Evolutionary conservation across 2,888 invertebrate species (phyloP).

Genomic region (Geotrupes spiniger): DNA sequence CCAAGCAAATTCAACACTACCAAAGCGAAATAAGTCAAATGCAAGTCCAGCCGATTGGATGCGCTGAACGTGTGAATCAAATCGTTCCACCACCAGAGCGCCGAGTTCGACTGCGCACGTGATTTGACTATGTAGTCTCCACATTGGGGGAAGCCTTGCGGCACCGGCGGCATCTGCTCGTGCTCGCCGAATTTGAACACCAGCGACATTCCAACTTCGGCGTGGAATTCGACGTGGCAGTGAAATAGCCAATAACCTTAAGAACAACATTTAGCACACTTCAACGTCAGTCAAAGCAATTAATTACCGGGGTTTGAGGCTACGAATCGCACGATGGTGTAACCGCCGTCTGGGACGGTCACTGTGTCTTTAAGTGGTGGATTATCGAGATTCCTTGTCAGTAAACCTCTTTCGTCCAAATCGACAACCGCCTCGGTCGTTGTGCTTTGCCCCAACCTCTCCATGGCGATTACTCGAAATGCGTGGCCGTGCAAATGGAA

Average conservation of each 20-base stretch:
- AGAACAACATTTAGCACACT: no score
- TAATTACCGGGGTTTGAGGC: conserved; percentile 76
- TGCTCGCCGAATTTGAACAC: conserved; percentile 82
- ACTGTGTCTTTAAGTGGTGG: conserved; percentile 87
- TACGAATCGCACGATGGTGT: conserved; percentile 77
- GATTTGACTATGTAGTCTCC: conserved; percentile 45
- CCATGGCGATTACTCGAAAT: conserved; percentile 81
- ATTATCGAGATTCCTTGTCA: conserved; percentile 68
- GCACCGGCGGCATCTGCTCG: conserved; percentile 70
- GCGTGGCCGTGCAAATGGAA: conserved; percentile 84
- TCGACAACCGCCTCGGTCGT: conserved; percentile 66
- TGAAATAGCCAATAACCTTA: conserved; percentile 85
- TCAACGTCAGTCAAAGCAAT: no score
- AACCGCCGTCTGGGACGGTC: conserved; percentile 88
- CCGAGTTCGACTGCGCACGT: no score
- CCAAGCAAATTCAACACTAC: no score
- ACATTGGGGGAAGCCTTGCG: conserved; percentile 75
- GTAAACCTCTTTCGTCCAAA: conserved; percentile 65
- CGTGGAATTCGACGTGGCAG: conserved; percentile 89
- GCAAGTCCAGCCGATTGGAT: no score
- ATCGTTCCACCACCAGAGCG: no score
- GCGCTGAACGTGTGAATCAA: no score
- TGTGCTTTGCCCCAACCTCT: conserved; percentile 64
- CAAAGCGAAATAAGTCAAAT: no score
- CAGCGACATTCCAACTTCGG: conserved; percentile 86